Conservation (phyloP, 2,888 invertebrate species). For the Dorcus parallelipipedus region DNA sequence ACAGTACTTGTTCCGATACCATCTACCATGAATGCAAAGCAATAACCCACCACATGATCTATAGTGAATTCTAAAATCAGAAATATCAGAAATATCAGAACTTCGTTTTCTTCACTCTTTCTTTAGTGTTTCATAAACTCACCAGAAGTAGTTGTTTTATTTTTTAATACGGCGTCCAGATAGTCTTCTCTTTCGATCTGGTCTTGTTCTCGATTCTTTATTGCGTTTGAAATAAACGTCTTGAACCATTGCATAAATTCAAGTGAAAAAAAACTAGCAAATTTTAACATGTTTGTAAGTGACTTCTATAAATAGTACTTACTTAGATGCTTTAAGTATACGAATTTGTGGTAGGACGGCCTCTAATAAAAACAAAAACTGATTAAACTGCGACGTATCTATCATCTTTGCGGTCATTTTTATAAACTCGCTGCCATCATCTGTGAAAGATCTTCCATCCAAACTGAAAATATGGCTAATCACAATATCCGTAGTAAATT, state of each 20-base stretch:
- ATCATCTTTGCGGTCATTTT: conserved; percentile 28
- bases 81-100: no score
- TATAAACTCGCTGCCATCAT: conserved; percentile 30
- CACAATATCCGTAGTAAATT: conserved; percentile 45
- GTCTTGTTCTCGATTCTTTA: conserved; percentile 43
- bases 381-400: conserved; percentile 9
- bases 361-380: background rate
- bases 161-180: conserved; percentile 43
- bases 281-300: no score
- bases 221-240: conserved; percentile 35
- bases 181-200: conserved; percentile 47
- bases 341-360: no score
- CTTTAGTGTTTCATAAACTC: background rate
- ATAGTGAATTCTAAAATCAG: conserved; percentile 35
- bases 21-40: conserved; percentile 53
- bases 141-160: conserved; percentile 14
- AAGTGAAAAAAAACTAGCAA: no score
- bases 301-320: no score
- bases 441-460: conserved; percentile 44
- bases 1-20: conserved; percentile 56
- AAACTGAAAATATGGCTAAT: conserved; percentile 49
- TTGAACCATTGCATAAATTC: conserved; percentile 38
- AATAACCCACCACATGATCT: conserved; percentile 53
- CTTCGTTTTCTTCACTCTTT: background rate
- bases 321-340: no score